A percentile compares a stretch with the other conserved stretches of the same genome.
Conservation (phyloP, 2,113 vertebrate species). For the Ornithorhynchus anatinus region DNA sequence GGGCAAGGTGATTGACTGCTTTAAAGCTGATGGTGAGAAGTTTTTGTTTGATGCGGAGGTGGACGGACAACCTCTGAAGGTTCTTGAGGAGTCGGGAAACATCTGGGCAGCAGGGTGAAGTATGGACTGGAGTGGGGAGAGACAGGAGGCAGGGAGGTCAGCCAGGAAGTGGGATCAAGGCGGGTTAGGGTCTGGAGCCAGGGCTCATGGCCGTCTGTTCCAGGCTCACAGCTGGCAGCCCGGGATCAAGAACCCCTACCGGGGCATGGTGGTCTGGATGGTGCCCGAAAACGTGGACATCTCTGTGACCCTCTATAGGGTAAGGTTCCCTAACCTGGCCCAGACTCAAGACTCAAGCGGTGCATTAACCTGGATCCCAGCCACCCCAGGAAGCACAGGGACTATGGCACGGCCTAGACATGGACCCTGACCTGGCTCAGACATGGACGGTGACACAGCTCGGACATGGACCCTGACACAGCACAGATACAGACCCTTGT, state of each 20-base stretch:
- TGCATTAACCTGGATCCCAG: too few relatives aligned
- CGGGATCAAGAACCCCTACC: slow-evolving; percentile 89
- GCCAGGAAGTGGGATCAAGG: neutral
- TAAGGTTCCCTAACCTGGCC: slow-evolving; percentile 41
- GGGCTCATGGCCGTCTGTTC: neutral
- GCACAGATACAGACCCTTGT: too few relatives aligned
- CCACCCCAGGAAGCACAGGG: too few relatives aligned
- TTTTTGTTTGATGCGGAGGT: rapidly evolving
- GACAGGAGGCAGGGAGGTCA: neutral
- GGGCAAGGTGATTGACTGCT: too few relatives aligned
- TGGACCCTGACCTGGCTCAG: too few relatives aligned
- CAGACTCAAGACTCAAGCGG: too few relatives aligned
- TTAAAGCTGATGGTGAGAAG: too few relatives aligned
- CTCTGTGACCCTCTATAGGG: slow-evolving; percentile 88
- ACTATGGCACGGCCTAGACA: too few relatives aligned
- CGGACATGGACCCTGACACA: too few relatives aligned
- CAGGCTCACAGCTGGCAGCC: slow-evolving; percentile 91
- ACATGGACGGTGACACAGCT: too few relatives aligned
- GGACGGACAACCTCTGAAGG: neutral
- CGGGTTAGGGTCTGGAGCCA: too few relatives aligned
- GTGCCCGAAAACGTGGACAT: slow-evolving; percentile 92
- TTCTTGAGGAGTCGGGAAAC: neutral
- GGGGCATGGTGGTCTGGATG: slow-evolving; percentile 88
- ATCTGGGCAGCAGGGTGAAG: neutral
- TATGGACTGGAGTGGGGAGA: neutral